These are phyloP conservation scores for Eufriesea mexicana DNA, from an alignment of 1,140 invertebrate species.

Conservation along the genomic window DNA sequence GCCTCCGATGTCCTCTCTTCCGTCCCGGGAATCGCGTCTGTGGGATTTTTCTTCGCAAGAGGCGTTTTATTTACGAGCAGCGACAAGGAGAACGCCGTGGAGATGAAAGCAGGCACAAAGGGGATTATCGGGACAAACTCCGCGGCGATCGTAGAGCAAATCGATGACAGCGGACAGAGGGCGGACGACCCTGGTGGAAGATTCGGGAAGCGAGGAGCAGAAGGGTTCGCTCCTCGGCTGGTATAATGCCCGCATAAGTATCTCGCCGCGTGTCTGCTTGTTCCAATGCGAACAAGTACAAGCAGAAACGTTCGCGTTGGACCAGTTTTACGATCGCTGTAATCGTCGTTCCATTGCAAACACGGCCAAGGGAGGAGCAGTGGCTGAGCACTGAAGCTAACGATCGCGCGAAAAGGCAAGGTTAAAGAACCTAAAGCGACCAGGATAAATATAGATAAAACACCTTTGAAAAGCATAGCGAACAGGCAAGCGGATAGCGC, in stretches of 20 bases:
- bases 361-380: not conserved
- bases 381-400: not conserved
- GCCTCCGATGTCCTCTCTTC: too few relatives aligned
- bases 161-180: too few relatives aligned
- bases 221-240: too few relatives aligned
- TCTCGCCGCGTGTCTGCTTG: not conserved
- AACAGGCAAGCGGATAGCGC: not conserved
- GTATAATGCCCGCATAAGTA: not conserved
- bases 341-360: constrained; percentile 29
- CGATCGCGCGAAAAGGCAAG: constrained; percentile 27
- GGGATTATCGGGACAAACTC: too few relatives aligned
- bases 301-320: constrained; percentile 7
- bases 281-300: not conserved
- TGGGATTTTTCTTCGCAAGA: too few relatives aligned
- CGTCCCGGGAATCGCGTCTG: too few relatives aligned
- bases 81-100: too few relatives aligned
- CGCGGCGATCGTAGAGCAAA: too few relatives aligned
- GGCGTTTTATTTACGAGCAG: too few relatives aligned
- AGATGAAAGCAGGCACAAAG: too few relatives aligned
- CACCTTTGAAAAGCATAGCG: not conserved
- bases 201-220: not conserved
- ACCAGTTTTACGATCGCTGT: constrained; percentile 34
- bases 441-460: constrained; percentile 43
- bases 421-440: constrained; percentile 16
- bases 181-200: not conserved